Evolutionary conservation across 2,797 vertebrate species (phyloP).

Genomic region (Rhinoraja longicauda): DNA sequence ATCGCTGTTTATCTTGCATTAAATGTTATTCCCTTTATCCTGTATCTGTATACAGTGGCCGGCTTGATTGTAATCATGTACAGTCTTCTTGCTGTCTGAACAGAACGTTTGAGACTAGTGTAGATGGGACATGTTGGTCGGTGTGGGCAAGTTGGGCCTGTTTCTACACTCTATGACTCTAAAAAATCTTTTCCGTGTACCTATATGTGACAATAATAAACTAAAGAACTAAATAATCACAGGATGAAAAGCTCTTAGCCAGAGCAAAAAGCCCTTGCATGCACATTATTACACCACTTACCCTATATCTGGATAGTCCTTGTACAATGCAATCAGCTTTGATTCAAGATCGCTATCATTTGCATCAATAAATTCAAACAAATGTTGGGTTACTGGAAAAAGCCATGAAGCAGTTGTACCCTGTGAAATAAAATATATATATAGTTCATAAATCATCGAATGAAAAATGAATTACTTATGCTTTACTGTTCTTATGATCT

Average conservation of each 20-base stretch:
- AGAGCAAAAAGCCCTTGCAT: not conserved
- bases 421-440: constrained; percentile 45
- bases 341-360: constrained; percentile 39
- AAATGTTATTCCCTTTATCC: too few species aligned
- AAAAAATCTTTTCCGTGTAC: too few species aligned
- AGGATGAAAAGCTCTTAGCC: not conserved
- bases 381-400: constrained; percentile 13
- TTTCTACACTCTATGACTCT: too few species aligned
- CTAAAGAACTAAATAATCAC: too few species aligned
- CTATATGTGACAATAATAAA: too few species aligned
- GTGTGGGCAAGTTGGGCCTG: too few species aligned
- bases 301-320: constrained; percentile 41
- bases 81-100: too few species aligned
- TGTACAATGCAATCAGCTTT: constrained; percentile 35
- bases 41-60: too few species aligned
- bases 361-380: constrained; percentile 40
- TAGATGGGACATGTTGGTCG: too few species aligned
- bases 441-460: rapidly evolving
- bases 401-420: constrained; percentile 64
- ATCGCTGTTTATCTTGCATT: too few species aligned
- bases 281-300: not conserved
- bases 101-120: too few species aligned
- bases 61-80: too few species aligned
- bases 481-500: not conserved
- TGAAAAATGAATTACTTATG: not conserved